Percentiles rank a stretch among this genome's conserved stretches.
Evolutionary conservation across 1,140 invertebrate genomes (phyloP).

Genomic region (Diorhabda sublineata): DNA sequence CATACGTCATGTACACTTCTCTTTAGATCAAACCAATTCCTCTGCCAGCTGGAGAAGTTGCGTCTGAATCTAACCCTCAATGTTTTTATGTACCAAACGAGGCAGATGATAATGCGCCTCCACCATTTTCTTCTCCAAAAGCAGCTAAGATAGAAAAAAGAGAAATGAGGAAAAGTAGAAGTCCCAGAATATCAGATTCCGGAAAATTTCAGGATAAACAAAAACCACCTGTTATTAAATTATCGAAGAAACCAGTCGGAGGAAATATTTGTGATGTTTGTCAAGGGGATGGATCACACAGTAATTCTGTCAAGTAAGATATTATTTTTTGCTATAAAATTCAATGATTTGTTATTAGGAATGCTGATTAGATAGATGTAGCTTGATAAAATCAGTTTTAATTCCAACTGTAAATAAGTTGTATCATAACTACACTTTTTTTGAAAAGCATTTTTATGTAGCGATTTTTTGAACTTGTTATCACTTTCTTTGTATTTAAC

Average conservation of each 20-base stretch:
- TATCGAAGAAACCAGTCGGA: neutral
- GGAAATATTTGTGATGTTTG: constrained; percentile 65
- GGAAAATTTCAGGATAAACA: constrained; percentile 9
- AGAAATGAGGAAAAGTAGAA: constrained; percentile 18
- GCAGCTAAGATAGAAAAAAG: constrained; percentile 12
- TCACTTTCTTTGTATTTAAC: no score
- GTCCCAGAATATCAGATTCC: constrained; percentile 20
- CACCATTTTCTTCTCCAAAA: constrained; percentile 38
- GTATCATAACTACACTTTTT: no score
- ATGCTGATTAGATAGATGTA: no score
- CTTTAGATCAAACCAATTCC: constrained; percentile 75
- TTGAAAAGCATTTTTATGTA: no score
- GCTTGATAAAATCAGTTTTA: no score
- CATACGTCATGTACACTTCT: neutral
- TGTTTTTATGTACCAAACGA: constrained; percentile 69
- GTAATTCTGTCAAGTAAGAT: constrained; percentile 67
- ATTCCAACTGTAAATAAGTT: no score
- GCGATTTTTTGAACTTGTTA: no score
- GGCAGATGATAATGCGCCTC: constrained; percentile 61
- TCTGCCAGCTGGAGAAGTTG: constrained; percentile 65
- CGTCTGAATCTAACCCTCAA: constrained; percentile 58
- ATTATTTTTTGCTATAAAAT: no score
- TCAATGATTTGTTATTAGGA: no score
- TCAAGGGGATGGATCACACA: constrained; percentile 54
- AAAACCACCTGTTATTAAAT: constrained; percentile 14